Percentiles rank a stretch among this genome's conserved stretches.
Conservation (phyloP, 2,888 invertebrate genomes). For the Drosophila mayaguana region DNA sequence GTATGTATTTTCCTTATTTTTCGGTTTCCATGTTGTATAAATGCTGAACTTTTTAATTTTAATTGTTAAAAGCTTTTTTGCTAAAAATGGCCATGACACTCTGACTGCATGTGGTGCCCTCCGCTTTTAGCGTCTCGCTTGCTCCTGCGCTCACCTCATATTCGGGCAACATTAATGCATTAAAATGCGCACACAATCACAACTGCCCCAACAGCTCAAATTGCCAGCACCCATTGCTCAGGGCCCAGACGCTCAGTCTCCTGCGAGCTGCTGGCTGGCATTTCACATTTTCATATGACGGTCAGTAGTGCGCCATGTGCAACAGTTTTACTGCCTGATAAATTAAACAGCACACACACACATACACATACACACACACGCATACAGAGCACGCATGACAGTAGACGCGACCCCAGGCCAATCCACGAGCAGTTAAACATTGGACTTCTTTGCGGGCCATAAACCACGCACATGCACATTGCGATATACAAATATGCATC, state of each 20-base stretch:
- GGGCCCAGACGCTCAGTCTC: slow-evolving; percentile 1
- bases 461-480: slow-evolving; percentile 48
- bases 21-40: slow-evolving; percentile 57
- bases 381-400: slow-evolving; percentile 17
- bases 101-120: slow-evolving; percentile 38
- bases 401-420: slow-evolving; percentile 39
- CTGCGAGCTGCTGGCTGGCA: slow-evolving; percentile 24
- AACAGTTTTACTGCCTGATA: slow-evolving; percentile 73
- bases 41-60: slow-evolving; percentile 81
- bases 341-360: slow-evolving; percentile 62
- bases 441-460: slow-evolving; percentile 64
- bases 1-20: background rate
- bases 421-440: slow-evolving; percentile 58
- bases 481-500: background rate
- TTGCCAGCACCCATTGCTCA: slow-evolving; percentile 14
- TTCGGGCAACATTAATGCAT: slow-evolving; percentile 74
- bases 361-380: slow-evolving; percentile 11
- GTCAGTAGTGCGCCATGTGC: slow-evolving; percentile 57
- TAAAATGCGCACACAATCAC: slow-evolving; percentile 64
- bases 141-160: slow-evolving; percentile 16
- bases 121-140: background rate
- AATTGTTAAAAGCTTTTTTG: slow-evolving; percentile 81
- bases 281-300: slow-evolving; percentile 51
- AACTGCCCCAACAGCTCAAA: slow-evolving; percentile 37
- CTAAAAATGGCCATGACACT: slow-evolving; percentile 41